Percentiles rank a stretch among this genome's conserved stretches.
Conservation (phyloP, 1,140 invertebrate species). For the Physella acuta region DNA sequence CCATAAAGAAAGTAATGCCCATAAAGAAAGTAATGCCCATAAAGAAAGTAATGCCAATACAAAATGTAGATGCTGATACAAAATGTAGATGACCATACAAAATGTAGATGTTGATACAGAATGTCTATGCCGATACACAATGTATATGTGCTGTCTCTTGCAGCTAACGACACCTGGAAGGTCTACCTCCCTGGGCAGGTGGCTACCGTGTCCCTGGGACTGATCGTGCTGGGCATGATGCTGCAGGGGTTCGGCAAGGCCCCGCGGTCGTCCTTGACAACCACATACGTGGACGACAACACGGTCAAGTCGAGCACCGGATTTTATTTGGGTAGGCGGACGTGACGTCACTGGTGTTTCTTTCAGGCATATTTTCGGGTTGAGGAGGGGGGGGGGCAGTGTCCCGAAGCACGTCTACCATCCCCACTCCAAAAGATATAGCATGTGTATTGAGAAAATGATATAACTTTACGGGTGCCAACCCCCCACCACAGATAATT, state of each 20-base stretch:
- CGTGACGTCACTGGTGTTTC: too few species aligned
- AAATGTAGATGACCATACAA: not conserved
- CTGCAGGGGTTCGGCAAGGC: conserved; percentile 27
- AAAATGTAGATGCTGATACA: not conserved
- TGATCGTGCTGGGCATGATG: conserved; percentile 19
- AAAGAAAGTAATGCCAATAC: not conserved
- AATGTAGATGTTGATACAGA: not conserved
- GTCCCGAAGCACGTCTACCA: too few species aligned
- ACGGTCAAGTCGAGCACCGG: conserved; percentile 26
- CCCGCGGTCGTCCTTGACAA: conserved; percentile 16
- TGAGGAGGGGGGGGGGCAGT: too few species aligned
- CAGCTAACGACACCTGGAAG: not conserved
- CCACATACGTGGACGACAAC: conserved; percentile 27
- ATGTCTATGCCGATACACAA: not conserved
- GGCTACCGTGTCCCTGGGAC: conserved; percentile 12
- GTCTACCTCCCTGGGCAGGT: not conserved
- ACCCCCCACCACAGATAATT: not conserved
- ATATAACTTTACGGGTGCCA: not conserved
- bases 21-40: not conserved
- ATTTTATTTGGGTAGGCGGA: conserved; percentile 27
- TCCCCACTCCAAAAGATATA: not conserved
- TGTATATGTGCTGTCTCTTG: not conserved
- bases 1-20: too few species aligned
- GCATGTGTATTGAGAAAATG: not conserved
- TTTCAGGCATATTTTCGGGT: too few species aligned